Base-by-base conservation (phyloP, 2,113 vertebrate genomes). In the Pelodiscus sinensis region DNA sequence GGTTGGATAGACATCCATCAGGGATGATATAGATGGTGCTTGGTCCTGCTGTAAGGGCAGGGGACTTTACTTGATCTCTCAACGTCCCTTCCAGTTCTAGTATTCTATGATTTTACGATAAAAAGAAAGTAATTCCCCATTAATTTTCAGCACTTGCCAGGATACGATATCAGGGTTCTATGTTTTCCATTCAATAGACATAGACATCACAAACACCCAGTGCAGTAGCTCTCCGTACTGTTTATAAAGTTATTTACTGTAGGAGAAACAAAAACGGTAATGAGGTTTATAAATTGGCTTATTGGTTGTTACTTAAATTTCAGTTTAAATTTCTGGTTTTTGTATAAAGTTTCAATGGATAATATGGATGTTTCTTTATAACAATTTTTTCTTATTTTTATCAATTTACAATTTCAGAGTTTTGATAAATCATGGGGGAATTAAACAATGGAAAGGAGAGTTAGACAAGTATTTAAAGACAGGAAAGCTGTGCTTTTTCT, bases 141-240 rank as follows among this genome's bases (percentile, higher is more conserved):
- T 77, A 78, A 35, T 15, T 81, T 58, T 27, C 2, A 50, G 65
- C 10, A 81, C 9, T 8, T 55, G 44, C 27, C 35, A 56, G 3
- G 1, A 71, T n/a, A 21, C 2, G 14, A 77, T 0, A 1, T 8
- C 1, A 0, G 38, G 8, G 35, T 55, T 79, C 54, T 57, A 3
- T 57, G 77, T 79, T 31, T 82, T 52, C 18, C 35, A 38, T 82
- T 85, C 50, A 44, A 10, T 15, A n/a, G 55, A 14, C 24, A 6
- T 11, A 51, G 60, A 38, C 60, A 44, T 11, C 50, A n/a, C 5
- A 22, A 75, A 83, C 4, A 86, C 31, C 35, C 27, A 44, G 31
- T 12, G 9, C 12, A 55, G 22, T 38, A 82, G 18, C 13, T 79
- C 60, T 65, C 55, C 52, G 11, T 7, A 55, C 16, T 27, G 27